Evolutionary conservation across 2,113 vertebrate species (phyloP).

Genomic region (Macrotis lagotis): DNA sequence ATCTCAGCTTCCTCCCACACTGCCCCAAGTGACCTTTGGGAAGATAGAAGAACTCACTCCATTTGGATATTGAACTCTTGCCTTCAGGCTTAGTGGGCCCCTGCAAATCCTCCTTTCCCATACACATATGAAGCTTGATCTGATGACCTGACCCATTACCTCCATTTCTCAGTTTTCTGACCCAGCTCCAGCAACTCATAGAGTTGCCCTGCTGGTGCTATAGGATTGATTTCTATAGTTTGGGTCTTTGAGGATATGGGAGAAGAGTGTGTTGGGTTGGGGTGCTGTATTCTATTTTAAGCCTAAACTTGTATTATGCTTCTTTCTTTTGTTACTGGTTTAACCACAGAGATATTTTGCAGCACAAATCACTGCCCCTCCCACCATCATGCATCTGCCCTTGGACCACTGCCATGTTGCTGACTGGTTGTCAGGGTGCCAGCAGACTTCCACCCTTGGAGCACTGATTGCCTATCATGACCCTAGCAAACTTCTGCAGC

Average conservation of each 20-base stretch:
- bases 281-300: not conserved
- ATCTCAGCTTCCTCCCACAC: not conserved
- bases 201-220: not conserved
- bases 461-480: not conserved
- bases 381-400: not conserved
- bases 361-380: not conserved
- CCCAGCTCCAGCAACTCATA: not conserved
- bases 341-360: not conserved
- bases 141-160: not conserved
- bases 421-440: not conserved
- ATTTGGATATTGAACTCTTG: not conserved
- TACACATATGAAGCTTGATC: not conserved
- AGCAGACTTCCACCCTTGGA: not conserved
- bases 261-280: not conserved
- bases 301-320: not conserved
- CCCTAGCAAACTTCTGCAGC: not conserved
- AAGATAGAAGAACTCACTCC: not conserved
- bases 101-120: not conserved
- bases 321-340: not conserved
- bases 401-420: not conserved
- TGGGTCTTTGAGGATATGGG: not conserved
- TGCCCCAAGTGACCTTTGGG: not conserved
- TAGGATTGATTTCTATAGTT: not conserved
- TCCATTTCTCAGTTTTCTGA: not conserved
- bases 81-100: not conserved